phyloP scores from a whole-genome alignment of 1,140 invertebrate genomes.

The Drosophila pandora region DNA sequence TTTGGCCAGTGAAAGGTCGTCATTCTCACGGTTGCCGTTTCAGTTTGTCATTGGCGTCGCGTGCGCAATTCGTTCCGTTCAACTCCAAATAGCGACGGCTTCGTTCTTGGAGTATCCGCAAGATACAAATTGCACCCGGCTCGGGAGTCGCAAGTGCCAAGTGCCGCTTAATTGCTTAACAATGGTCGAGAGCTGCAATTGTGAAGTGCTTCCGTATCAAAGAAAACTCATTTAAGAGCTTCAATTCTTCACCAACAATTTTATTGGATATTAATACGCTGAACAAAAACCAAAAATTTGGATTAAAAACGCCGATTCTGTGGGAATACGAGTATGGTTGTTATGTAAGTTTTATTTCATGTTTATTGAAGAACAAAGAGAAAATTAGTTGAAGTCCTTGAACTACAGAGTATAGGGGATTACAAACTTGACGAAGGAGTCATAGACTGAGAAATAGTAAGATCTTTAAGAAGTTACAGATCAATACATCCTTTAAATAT shows the following conservation, averaged over 20 bases:
- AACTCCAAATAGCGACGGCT: conserved; percentile 48
- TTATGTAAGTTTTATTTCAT: conserved; percentile 61
- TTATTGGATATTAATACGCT: conserved; percentile 16
- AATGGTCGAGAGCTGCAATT: conserved; percentile 33
- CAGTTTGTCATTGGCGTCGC: conserved; percentile 35
- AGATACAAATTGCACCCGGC: conserved; percentile 29
- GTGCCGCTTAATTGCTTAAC: conserved; percentile 34
- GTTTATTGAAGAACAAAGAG: background rate
- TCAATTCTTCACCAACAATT: background rate
- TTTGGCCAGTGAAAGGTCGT: conserved; percentile 62
- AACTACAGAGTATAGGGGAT: background rate
- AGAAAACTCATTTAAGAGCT: conserved; percentile 9
- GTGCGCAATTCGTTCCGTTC: conserved; percentile 33
- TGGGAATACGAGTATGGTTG: conserved; percentile 72
- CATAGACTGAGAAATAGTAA: too few relatives aligned
- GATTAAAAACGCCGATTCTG: conserved; percentile 48
- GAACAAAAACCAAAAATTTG: conserved; percentile 5
- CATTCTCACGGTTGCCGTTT: conserved; percentile 32
- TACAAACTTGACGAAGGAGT: too few relatives aligned
- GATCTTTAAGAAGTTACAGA: too few relatives aligned
- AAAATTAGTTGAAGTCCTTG: background rate
- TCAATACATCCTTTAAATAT: too few relatives aligned
- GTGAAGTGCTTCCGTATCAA: conserved; percentile 31
- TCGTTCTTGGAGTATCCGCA: conserved; percentile 7
- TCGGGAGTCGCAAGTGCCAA: conserved; percentile 7